A percentile compares a stretch with the other conserved stretches of the same genome.
phyloP scores from a whole-genome alignment of 2,888 invertebrate species.

The Ypsolopha sequella region DNA sequence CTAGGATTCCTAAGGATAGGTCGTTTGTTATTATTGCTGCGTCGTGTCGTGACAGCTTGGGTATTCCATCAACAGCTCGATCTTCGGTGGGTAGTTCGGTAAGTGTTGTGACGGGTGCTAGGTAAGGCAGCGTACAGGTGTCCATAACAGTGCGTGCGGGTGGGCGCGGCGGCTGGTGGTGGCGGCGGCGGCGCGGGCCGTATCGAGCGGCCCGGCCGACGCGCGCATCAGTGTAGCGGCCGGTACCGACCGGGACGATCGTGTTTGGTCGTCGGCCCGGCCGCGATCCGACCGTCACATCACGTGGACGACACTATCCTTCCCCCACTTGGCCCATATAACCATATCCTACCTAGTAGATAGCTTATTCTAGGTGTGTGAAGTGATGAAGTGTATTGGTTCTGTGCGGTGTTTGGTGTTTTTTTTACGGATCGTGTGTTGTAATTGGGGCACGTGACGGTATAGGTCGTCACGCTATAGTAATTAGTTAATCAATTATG shows the following conservation, averaged over 20 bases:
- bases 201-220: conserved; percentile 37
- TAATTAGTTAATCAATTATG: conserved; percentile 43
- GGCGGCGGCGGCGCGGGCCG: conserved; percentile 20
- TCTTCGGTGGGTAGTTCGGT: no score
- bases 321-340: neutral
- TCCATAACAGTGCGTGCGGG: conserved; percentile 46
- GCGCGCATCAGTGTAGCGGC: conserved; percentile 47
- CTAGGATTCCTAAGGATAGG: no score
- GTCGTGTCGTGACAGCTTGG: no score
- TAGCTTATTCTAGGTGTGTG: neutral
- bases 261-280: conserved; percentile 18
- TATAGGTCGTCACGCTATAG: conserved; percentile 8
- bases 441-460: conserved; percentile 17
- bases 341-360: neutral
- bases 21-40: no score
- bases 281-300: neutral
- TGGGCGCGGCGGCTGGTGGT: conserved; percentile 37
- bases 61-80: no score
- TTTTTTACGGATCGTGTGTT: neutral
- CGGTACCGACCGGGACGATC: conserved; percentile 38
- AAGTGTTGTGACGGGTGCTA: conserved; percentile 43
- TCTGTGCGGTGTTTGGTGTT: neutral
- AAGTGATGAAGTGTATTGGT: neutral
- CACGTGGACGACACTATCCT: neutral
- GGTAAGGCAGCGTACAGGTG: conserved; percentile 51